Conservation (phyloP, 2,113 vertebrate genomes). For the Daubentonia madagascariensis region DNA sequence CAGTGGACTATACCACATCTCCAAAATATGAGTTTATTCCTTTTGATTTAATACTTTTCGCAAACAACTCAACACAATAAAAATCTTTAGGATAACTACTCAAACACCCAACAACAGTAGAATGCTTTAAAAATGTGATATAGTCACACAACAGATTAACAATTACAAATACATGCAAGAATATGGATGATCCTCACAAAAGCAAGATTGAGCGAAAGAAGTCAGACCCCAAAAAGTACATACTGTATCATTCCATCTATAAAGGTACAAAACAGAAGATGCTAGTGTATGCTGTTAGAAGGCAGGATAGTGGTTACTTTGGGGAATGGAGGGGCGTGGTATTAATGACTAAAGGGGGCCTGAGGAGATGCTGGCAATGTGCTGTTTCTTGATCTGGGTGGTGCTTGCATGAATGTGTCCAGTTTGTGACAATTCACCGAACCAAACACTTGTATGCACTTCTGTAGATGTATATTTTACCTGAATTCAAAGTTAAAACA, state of each 20-base stretch:
- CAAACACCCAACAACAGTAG: neutral
- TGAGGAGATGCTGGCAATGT: rapidly evolving
- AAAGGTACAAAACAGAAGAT: neutral
- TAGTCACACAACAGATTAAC: neutral
- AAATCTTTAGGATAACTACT: neutral
- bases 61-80: constrained; percentile 58
- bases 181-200: neutral
- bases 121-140: neutral
- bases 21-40: constrained; percentile 72
- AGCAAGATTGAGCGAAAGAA: neutral
- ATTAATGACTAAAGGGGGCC: neutral
- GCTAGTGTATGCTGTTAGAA: neutral
- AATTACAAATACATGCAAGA: neutral
- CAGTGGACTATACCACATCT: constrained; percentile 20
- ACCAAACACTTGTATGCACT: neutral
- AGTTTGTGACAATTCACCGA: neutral
- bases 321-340: rapidly evolving
- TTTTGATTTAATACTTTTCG: constrained; percentile 71
- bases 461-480: neutral
- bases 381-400: neutral
- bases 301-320: neutral
- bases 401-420: neutral
- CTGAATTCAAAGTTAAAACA: neutral
- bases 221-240: neutral
- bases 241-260: neutral